Evolutionary conservation across 2,797 vertebrate genomes (phyloP).

Genomic region (Chelon auratus): DNA sequence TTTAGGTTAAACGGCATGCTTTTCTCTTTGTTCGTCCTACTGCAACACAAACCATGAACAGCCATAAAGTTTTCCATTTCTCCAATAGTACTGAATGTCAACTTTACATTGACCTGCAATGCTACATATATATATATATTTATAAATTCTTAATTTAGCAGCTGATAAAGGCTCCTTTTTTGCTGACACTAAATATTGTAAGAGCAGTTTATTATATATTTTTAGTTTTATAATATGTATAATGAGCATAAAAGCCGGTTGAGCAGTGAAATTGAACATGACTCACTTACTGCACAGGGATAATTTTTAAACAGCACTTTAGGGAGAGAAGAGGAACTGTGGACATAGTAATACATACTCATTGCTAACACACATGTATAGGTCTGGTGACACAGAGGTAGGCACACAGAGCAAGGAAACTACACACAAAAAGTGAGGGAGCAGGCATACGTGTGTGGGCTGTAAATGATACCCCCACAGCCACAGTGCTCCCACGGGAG

Average conservation of each 20-base stretch:
- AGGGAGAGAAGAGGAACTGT: conserved; percentile 44
- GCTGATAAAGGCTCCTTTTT: conserved; percentile 32
- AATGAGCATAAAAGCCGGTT: conserved; percentile 1
- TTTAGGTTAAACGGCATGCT: too few relatives aligned
- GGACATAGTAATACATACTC: neutral
- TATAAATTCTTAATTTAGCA: conserved; percentile 40
- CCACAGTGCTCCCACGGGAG: neutral
- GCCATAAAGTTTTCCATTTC: conserved; percentile 25
- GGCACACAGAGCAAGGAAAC: neutral
- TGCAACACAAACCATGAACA: conserved; percentile 8
- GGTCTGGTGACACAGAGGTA: neutral
- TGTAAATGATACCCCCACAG: neutral
- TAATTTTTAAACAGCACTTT: conserved; percentile 62
- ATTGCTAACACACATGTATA: too few relatives aligned
- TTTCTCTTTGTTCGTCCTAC: neutral
- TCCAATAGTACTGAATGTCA: too few relatives aligned
- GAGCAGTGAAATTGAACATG: conserved; percentile 76
- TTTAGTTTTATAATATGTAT: conserved; percentile 7
- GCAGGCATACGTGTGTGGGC: neutral
- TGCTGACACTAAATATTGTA: conserved; percentile 35
- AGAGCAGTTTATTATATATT: conserved; percentile 32
- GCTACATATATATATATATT: conserved; percentile 21
- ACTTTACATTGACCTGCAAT: conserved; percentile 24
- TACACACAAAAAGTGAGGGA: neutral
- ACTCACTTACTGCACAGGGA: conserved; percentile 68